phyloP scores from a whole-genome alignment of 2,113 vertebrate genomes.

The Archilochus colubris region DNA sequence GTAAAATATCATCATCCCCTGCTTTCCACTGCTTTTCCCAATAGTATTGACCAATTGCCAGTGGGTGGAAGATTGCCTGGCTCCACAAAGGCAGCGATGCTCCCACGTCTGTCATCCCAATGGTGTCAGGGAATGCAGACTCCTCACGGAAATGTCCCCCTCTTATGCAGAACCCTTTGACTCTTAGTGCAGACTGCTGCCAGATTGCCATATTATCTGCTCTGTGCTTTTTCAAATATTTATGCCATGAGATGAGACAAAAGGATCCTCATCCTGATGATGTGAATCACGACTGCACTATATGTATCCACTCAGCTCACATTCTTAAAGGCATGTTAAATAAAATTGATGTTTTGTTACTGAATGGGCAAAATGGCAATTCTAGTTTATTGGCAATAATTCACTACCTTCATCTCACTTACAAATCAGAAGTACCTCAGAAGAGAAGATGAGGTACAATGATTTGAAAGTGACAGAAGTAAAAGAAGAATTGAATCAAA shows the following conservation, averaged over 20 bases:
- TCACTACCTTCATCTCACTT: background rate
- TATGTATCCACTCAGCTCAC: background rate
- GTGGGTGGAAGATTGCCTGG: background rate
- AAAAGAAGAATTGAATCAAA: background rate
- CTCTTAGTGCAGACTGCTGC: background rate
- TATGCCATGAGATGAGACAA: constrained; percentile 25
- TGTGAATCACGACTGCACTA: background rate
- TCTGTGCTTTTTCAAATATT: background rate
- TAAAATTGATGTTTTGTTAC: constrained; percentile 26
- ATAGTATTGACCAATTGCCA: background rate
- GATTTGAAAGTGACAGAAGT: background rate
- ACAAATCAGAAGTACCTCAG: background rate
- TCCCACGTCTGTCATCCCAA: background rate
- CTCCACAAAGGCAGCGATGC: background rate
- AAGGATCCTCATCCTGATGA: background rate
- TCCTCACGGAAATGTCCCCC: background rate
- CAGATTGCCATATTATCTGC: background rate
- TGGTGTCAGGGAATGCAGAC: background rate
- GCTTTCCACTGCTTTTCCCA: background rate
- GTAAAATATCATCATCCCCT: background rate
- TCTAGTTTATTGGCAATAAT: constrained; percentile 3
- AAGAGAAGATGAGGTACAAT: background rate
- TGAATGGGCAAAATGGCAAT: background rate
- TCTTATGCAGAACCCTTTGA: background rate
- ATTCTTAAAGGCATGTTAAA: constrained; percentile 29